Percentiles rank a stretch among this genome's conserved stretches.
These are phyloP conservation scores for Pelobates fuscus DNA, from an alignment of 2,113 vertebrate species.

Conservation along the genomic window DNA sequence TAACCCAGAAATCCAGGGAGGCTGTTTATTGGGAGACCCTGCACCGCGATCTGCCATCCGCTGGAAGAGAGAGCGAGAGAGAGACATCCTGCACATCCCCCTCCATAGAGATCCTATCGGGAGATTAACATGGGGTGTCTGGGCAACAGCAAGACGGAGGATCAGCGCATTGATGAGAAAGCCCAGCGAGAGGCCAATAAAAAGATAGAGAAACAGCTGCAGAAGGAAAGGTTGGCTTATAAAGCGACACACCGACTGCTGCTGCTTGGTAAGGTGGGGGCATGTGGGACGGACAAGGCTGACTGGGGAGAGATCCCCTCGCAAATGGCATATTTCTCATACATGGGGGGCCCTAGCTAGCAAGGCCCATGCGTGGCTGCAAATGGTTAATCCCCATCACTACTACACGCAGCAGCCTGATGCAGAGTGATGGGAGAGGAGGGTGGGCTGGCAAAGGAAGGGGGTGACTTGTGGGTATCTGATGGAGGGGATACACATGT, in stretches of 20 bases:
- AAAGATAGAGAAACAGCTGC: slow-evolving; percentile 96
- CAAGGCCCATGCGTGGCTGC: not conserved
- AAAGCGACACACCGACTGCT: slow-evolving; percentile 96
- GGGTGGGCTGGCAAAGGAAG: not conserved
- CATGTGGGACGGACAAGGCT: not conserved
- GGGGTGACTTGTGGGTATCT: not conserved
- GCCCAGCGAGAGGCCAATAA: slow-evolving; percentile 97
- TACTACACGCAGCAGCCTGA: not conserved
- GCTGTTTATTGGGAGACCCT: not conserved
- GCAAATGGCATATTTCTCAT: not conserved
- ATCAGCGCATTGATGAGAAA: slow-evolving; percentile 97
- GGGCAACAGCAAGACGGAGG: slow-evolving; percentile 97
- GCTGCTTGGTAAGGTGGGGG: slow-evolving; percentile 85
- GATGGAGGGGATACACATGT: slow-evolving; percentile 14
- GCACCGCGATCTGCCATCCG: slow-evolving; percentile 56
- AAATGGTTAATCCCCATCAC: not conserved
- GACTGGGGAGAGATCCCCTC: no score
- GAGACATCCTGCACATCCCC: slow-evolving; percentile 34
- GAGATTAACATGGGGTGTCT: slow-evolving; percentile 88
- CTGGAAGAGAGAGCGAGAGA: slow-evolving; percentile 53
- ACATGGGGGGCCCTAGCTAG: not conserved
- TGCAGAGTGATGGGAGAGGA: not conserved
- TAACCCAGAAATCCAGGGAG: slow-evolving; percentile 1
- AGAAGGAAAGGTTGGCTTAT: slow-evolving; percentile 93
- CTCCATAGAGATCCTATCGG: slow-evolving; percentile 51